Base-by-base conservation (phyloP, 23 tunicate genomes). In the Ciona savignyi region DNA sequence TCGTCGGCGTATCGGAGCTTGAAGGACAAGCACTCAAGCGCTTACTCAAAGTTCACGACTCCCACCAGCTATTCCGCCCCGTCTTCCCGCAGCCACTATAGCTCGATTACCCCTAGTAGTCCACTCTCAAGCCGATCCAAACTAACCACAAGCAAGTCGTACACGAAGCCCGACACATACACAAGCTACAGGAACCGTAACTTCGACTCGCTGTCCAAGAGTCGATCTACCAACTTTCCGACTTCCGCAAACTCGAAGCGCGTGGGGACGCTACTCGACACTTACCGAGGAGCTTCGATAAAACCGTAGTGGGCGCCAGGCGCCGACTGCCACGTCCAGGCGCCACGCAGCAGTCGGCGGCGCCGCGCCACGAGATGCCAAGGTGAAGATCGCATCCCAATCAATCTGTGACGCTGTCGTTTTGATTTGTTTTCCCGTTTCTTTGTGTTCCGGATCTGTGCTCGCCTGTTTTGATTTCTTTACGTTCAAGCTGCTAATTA, bases 231-330 rank as follows among this genome's bases (percentile, higher is more conserved):
- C 6, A 35, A 65, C 65, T 81, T 35, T 66, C 63, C 76, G 1
- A 70, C 85, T n/a, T 81, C 85, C 29, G 77, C 77, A 1, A 60
- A 56, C 22, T 81, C 85, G 6, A 81, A 81, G 66, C 73, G 87
- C 21, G 87, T 82, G 30, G 80, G 80, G 21, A 63, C 74, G 2
- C 28, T 82, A 35, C 32, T 82, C 62, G 73, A 82, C 35, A 63
- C 87, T 0, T 82, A 82, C 42, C 87, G 87, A 23, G 32, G 11
- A 15, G 15, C 56, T 42, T 42, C 56, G 15, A 42, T 42, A 42
- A 42, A 42, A 42, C 56, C 56, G 56, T 42, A 42, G 15, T 42
- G 56, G 11, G 9, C 56, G 15, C 15, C 56, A 9, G 15, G 56
- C 56, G 56, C 15, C 56, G 56, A 42, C 56, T 42, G 56, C 11